A percentile compares a stretch with the other conserved stretches of the same genome.
phyloP scores from a whole-genome alignment of 2,113 vertebrate species.

The Archilochus colubris region DNA sequence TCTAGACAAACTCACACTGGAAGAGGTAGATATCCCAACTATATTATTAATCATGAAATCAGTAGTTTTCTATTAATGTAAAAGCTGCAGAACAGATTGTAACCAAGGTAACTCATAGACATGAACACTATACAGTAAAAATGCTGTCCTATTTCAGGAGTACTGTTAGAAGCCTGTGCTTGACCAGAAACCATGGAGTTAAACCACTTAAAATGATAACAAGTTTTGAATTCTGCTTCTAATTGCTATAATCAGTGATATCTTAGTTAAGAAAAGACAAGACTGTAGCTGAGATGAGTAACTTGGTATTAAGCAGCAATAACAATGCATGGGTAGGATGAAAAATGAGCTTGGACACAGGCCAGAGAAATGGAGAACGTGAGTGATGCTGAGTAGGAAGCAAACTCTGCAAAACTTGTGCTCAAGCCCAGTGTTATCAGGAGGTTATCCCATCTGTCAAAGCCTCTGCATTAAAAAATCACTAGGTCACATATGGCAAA shows the following conservation, averaged over 20 bases:
- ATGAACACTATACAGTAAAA: neutral
- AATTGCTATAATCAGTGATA: neutral
- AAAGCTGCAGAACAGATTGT: neutral
- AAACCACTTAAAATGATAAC: neutral
- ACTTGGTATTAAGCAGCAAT: neutral
- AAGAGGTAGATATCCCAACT: neutral
- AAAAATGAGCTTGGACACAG: neutral
- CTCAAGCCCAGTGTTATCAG: neutral
- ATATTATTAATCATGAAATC: neutral
- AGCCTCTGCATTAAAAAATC: neutral
- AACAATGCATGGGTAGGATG: neutral
- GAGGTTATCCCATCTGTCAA: neutral
- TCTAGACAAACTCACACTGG: neutral
- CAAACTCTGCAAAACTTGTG: neutral
- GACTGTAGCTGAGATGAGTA: neutral
- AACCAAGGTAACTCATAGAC: neutral
- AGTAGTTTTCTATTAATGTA: neutral
- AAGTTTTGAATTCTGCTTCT: neutral
- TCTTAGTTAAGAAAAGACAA: neutral
- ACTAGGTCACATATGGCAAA: neutral
- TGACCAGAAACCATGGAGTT: neutral
- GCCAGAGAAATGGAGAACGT: conserved; percentile 5
- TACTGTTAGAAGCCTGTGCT: neutral
- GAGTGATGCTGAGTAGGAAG: neutral
- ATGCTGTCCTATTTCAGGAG: neutral